Evolutionary conservation across 2,797 vertebrate species (phyloP).

Genomic region (Myripristis murdjan): DNA sequence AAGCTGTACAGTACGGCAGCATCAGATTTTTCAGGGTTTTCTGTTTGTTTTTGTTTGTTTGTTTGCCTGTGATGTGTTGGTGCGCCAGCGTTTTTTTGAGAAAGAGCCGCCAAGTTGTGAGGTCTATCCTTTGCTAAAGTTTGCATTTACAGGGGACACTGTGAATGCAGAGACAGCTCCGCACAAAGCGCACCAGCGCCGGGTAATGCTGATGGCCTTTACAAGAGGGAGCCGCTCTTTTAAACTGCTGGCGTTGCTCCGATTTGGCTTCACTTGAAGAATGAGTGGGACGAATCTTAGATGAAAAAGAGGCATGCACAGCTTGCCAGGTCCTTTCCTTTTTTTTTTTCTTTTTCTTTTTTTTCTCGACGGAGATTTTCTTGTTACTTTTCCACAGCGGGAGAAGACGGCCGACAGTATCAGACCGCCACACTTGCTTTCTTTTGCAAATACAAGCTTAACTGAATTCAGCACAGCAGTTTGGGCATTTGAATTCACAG

Average conservation of each 20-base stretch:
- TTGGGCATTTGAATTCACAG: slow-evolving; percentile 19
- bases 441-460: slow-evolving; percentile 21
- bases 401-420: slow-evolving; percentile 10
- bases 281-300: slow-evolving; percentile 22
- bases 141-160: background rate
- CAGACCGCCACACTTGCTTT: slow-evolving; percentile 5
- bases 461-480: slow-evolving; percentile 13
- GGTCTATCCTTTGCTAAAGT: background rate
- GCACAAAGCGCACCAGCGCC: slow-evolving; percentile 2
- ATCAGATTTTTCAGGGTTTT: too few species aligned
- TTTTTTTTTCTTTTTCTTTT: too few species aligned
- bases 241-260: slow-evolving; percentile 6
- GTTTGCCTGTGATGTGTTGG: too few species aligned
- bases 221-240: slow-evolving; percentile 5
- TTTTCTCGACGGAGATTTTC: background rate
- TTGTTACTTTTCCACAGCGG: slow-evolving; percentile 19
- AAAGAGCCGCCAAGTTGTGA: too few species aligned
- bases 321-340: slow-evolving; percentile 21
- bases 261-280: slow-evolving; percentile 22
- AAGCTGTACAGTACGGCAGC: too few species aligned
- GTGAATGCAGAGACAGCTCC: background rate
- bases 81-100: too few species aligned
- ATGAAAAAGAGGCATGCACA: slow-evolving; percentile 5
- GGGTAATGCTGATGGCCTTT: slow-evolving; percentile 11
- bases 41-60: too few species aligned